Conservation (phyloP, 2,797 vertebrate genomes). For the Pseudochirops corinnae region DNA sequence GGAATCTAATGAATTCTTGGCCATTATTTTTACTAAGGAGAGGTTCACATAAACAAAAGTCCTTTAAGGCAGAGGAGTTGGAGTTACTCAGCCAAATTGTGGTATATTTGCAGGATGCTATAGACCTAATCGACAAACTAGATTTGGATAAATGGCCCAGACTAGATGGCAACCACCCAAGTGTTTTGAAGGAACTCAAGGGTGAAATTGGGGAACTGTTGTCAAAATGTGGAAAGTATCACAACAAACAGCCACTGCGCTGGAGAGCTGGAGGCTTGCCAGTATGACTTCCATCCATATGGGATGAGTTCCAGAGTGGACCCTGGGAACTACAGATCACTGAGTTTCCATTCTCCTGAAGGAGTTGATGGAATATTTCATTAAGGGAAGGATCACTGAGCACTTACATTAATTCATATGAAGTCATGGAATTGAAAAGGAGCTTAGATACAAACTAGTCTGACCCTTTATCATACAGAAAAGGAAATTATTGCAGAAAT, state of each 20-base stretch:
- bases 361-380: background rate
- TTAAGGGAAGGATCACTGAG: background rate
- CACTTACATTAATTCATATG: background rate
- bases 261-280: background rate
- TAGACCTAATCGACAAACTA: background rate
- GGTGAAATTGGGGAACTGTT: conserved; percentile 39
- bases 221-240: background rate
- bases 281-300: rapidly evolving
- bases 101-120: background rate
- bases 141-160: conserved; percentile 1
- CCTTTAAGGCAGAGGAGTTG: background rate
- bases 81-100: background rate
- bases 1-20: background rate
- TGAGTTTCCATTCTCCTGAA: background rate
- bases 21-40: background rate
- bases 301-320: background rate
- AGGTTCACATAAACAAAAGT: background rate
- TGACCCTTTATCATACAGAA: background rate
- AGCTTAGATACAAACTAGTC: background rate
- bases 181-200: conserved; percentile 52
- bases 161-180: background rate
- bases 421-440: background rate
- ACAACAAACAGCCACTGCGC: conserved; percentile 23
- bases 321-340: background rate
- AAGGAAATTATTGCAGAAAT: background rate